Base-by-base conservation (phyloP, 2,888 invertebrate species). In the Timema podura region DNA sequence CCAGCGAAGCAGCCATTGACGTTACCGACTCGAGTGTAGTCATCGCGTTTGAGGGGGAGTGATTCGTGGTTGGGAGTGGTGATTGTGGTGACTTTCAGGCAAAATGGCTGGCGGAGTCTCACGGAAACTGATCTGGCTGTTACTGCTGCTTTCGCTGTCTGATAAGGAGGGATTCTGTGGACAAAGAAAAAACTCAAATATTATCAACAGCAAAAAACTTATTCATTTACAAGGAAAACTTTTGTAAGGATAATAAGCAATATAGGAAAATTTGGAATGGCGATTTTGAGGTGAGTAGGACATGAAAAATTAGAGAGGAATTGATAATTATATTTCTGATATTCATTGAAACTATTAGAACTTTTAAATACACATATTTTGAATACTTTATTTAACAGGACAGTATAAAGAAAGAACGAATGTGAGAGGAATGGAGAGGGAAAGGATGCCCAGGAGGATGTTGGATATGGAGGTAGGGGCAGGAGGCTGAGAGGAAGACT, bases 1-100 rank as follows among this genome's bases (percentile, higher is more conserved):
- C 85, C 79, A 86, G 84, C 78, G 87, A 84, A 73, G 87, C 87
- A 79, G 91, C 90, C 85, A 92, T 87, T 81, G 82, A 82, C 70
- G 73, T 73, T 64, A 74, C 74, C 6, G 74, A 74, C 67, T 76
- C 75, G 54, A 75, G 70, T 6, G 76, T 74, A 16, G 74, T 75
- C 75, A 76, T 75, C 15, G 72, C 45, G 48, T 71, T 54, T 10
- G 72, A 48, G 59, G 68, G 59, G 59, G 48, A 30, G 47, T 59
- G 66, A 45, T 64, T 70, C 48, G 54, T 46, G 9, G 59, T 68
- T 47, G 68, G 70, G 10, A 64, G 54, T 65, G 46, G n/a, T 69
- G 51, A 10, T 69, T 30, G 64, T 61, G 48, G 59, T 46, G 47
- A 7, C 45, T 48, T 68, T 69, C 70, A 65, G 70, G 68, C 61